phyloP scores from a whole-genome alignment of 2,113 vertebrate genomes.

The Poicephalus meyeri region DNA sequence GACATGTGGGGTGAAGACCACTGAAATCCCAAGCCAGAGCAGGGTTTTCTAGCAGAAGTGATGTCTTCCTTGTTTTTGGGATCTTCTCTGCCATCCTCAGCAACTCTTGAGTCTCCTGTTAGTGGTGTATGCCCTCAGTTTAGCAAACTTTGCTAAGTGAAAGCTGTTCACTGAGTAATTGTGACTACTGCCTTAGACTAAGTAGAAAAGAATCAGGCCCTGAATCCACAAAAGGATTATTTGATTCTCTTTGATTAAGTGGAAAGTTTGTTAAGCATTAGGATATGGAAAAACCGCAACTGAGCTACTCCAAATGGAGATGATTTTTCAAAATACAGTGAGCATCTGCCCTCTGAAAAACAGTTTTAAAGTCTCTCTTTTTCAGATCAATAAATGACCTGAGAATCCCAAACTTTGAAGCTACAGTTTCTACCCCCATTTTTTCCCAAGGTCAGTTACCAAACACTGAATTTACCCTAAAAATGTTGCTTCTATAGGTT shows the following conservation, averaged over 20 bases:
- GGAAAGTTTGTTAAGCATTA: not conserved
- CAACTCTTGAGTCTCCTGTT: accelerated
- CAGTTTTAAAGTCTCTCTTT: not conserved
- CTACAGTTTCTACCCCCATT: not conserved
- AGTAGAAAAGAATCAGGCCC: not conserved
- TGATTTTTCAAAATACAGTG: not conserved
- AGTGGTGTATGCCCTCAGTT: not conserved
- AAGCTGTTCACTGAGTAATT: not conserved
- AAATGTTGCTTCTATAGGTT: not conserved
- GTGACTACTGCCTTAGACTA: not conserved
- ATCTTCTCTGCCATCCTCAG: not conserved
- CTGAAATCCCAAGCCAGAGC: not conserved
- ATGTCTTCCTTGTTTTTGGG: not conserved
- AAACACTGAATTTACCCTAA: not conserved
- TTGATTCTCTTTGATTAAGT: not conserved
- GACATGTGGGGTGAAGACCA: not conserved
- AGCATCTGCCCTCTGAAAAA: not conserved
- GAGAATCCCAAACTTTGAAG: not conserved
- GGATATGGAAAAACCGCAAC: not conserved
- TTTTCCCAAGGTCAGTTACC: not conserved
- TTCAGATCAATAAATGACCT: not conserved
- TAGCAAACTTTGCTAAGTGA: not conserved
- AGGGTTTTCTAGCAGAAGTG: not conserved
- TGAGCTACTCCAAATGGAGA: not conserved
- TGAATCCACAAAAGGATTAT: too few species aligned